Percentiles rank a stretch among this genome's conserved stretches.
These are phyloP conservation scores for Microtus richardsoni DNA, from an alignment of 2,113 vertebrate genomes.

Conservation along the genomic window DNA sequence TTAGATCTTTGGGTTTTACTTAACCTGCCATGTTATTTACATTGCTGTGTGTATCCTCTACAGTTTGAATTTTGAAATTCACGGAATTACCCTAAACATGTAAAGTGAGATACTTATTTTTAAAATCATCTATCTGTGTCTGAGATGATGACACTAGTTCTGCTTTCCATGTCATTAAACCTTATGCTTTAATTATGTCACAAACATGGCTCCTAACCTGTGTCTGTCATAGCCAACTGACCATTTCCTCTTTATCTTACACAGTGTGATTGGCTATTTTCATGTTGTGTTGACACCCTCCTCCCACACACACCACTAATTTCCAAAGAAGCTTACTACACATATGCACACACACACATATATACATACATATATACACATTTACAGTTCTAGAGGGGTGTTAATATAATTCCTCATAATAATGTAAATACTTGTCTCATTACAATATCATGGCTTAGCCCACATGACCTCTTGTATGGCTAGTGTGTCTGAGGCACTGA, in stretches of 20 bases:
- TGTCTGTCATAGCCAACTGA: background rate
- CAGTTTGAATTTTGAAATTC: slow-evolving; percentile 47
- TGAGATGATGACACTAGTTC: background rate
- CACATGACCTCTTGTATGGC: background rate
- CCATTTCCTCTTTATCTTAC: background rate
- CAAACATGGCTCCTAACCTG: background rate
- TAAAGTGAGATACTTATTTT: background rate
- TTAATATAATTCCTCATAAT: background rate
- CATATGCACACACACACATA: too few relatives aligned
- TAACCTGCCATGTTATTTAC: background rate
- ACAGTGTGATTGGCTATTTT: background rate
- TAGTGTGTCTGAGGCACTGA: background rate
- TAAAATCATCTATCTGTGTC: background rate
- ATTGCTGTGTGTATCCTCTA: background rate
- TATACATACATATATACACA: too few relatives aligned
- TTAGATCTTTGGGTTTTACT: slow-evolving; percentile 28
- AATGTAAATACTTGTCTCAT: background rate
- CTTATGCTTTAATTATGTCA: background rate
- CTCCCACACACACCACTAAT: background rate
- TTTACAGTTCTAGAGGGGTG: background rate
- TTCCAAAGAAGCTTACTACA: background rate
- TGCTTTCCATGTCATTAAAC: background rate
- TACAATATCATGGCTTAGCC: background rate
- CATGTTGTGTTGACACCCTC: background rate
- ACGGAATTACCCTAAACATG: background rate